These are phyloP conservation scores for Carcina quercana DNA, from an alignment of 2,888 invertebrate genomes.

Conservation along the genomic window DNA sequence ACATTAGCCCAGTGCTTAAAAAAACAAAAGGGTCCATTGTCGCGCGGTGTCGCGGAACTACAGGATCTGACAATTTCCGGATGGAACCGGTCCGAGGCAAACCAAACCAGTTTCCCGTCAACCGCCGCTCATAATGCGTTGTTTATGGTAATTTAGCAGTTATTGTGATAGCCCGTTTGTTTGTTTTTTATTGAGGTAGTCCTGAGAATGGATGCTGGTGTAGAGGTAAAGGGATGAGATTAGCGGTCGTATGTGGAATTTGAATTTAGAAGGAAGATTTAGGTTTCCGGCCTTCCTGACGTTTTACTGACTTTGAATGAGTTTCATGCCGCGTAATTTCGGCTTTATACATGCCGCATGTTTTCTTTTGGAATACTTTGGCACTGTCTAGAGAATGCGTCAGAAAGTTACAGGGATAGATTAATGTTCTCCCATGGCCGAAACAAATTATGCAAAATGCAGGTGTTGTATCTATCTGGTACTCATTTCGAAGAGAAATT, in stretches of 20 bases:
- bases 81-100: slow-evolving; percentile 39
- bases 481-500: too few relatives aligned
- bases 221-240: slow-evolving; percentile 35
- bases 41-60: slow-evolving; percentile 54
- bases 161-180: slow-evolving; percentile 45
- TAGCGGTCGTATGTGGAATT: slow-evolving; percentile 43
- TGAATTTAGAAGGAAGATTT: slow-evolving; percentile 5
- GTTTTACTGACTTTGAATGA: not conserved
- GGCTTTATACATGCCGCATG: too few relatives aligned
- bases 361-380: too few relatives aligned
- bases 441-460: too few relatives aligned
- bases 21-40: slow-evolving; percentile 54
- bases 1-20: slow-evolving; percentile 38
- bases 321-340: too few relatives aligned
- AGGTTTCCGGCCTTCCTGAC: slow-evolving; percentile 2
- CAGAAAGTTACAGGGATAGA: too few relatives aligned
- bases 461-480: too few relatives aligned
- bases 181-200: slow-evolving; percentile 29
- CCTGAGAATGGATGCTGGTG: slow-evolving; percentile 16
- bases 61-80: slow-evolving; percentile 55
- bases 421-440: too few relatives aligned
- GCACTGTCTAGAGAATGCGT: too few relatives aligned
- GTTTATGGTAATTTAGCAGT: slow-evolving; percentile 71
- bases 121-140: slow-evolving; percentile 59
- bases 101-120: slow-evolving; percentile 38